Base-by-base conservation (phyloP, 2,888 invertebrate species). In the Aspidapion aeneum region DNA sequence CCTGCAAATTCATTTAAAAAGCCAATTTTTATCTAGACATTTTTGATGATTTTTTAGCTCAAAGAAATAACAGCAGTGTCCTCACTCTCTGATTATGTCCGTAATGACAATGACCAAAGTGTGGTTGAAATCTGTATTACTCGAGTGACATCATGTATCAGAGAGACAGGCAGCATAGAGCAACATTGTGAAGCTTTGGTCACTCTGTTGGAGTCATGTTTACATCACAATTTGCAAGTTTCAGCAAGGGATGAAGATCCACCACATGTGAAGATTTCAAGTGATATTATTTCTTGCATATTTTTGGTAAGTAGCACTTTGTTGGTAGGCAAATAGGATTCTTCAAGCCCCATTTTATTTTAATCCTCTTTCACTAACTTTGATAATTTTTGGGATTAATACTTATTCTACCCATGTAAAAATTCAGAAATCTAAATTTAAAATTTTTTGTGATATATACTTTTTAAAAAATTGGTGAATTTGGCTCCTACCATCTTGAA, bases 61-160 rank as follows among this genome's bases (percentile, higher is more conserved):
- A 86, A 86, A 73, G 89, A 88, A 81, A 89, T 91, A 75, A 87
- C 89, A 66, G 88, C 90, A 68, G 94, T 96, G 69, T 90, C 93
- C 64, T 91, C 92, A 66, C 85, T 90, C 66, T 84, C 90, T 1
- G 91, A 91, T 74, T 97, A 96, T 78, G 86, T 89, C 57, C 87
- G 89, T 69, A 94, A 92, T 80, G 91, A 92, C 76, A 93, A 95
- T 81, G 94, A 95, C 79, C 96, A 97, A 81, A 94, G 94, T 72
- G 91, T 96, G 66, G 94, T 96, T 70, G 96, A 97, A 82, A 96
- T 97, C 75, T 95, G 95, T 79, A 90, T 97, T 65, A 94, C 96
- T 60, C 82, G 96, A 67, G 90, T 95, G 52, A 93, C 94, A 54
- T 91, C 94, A 69, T 94, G 95, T 74, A 90, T 96, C 69, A 87